Base-by-base conservation (phyloP, 2,113 vertebrate species). In the Conger conger region DNA sequence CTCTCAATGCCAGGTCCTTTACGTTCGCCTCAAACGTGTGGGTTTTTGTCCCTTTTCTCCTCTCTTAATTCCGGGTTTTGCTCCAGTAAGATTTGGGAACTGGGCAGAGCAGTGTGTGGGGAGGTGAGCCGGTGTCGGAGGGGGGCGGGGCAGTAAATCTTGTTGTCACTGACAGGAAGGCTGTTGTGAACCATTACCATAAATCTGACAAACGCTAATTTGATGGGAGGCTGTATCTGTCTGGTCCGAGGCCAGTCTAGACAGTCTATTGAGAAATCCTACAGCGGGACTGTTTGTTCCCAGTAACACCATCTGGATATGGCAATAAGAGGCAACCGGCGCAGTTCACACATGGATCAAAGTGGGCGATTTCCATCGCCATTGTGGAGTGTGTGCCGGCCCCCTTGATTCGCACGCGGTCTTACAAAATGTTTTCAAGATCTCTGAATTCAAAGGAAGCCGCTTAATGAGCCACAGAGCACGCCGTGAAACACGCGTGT, bases 201-300 rank as follows among this genome's bases (percentile, higher is more conserved):
- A 99, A 99, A 99, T 98, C 97, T 99, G 97, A 98, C 97, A 98
- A 98, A 98, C 96, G 92, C 97, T 97, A 97, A 99, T 99, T 99
- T 99, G 97, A 99, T 99, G 97, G 97, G 97, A 97, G 97, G 97
- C 97, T 97, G 97, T 98, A 98, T 98, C 97, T 99, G 98, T 99
- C 97, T 99, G 98, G 97, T 97, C 96, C 96, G 96, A 95, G 96
- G 96, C 96, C 96, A 97, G 98, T 99, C 98, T 99, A 99, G 98
- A 99, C 98, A 96, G 95, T 95, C 98, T 98, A 97, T 98, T 99
- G 97, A 99, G 97, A 96, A 96, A 96, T 97, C 96, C 95, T 97
- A 96, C 96, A 96, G 97, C 94, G 96, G 96, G 96, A 93, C 95
- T 97, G 97, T 97, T 97, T 98, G 97, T 97, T 97, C 97, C 96